Percentiles rank a stretch among this genome's conserved stretches.
Conservation (phyloP, 92 coral and sea anemone genomes). For the Epizoanthus ramosus region DNA sequence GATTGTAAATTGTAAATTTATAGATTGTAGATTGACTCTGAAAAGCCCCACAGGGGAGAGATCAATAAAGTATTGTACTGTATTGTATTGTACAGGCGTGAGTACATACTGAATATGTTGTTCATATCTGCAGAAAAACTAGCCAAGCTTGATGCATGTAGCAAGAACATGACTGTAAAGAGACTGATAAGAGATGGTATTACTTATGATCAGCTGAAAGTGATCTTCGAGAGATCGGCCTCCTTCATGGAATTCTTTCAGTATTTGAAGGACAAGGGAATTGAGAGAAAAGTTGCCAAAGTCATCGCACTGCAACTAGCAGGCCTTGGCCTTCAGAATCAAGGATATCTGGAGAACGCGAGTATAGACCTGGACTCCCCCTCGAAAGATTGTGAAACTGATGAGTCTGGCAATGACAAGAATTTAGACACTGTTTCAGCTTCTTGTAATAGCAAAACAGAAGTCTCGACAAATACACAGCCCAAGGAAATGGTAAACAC, state of each 20-base stretch:
- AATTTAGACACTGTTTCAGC: not conserved
- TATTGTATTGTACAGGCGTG: not conserved
- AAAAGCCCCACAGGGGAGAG: no score
- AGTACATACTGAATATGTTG: not conserved
- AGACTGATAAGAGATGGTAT: conserved; percentile 73
- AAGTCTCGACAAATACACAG: conserved; percentile 8
- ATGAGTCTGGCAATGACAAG: not conserved
- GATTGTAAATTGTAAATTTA: no score
- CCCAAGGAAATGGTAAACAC: not conserved
- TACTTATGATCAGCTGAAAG: conserved; percentile 75
- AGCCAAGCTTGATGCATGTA: conserved; percentile 80
- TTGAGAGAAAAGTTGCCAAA: conserved; percentile 86
- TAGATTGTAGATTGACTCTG: no score
- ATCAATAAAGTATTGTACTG: no score
- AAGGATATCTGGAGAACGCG: conserved; percentile 45
- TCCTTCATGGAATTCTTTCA: conserved; percentile 94
- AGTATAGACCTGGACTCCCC: conserved; percentile 7
- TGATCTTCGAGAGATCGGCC: conserved; percentile 83
- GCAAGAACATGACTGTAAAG: conserved; percentile 77
- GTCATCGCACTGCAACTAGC: conserved; percentile 83
- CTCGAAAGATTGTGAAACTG: conserved; percentile 28
- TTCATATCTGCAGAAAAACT: conserved; percentile 64
- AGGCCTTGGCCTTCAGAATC: conserved; percentile 82
- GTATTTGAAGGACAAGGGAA: conserved; percentile 74
- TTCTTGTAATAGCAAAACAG: not conserved